Base-by-base conservation (phyloP, 35 echinoderm and acorn worm species). In the Eucidaris tribuloides region DNA sequence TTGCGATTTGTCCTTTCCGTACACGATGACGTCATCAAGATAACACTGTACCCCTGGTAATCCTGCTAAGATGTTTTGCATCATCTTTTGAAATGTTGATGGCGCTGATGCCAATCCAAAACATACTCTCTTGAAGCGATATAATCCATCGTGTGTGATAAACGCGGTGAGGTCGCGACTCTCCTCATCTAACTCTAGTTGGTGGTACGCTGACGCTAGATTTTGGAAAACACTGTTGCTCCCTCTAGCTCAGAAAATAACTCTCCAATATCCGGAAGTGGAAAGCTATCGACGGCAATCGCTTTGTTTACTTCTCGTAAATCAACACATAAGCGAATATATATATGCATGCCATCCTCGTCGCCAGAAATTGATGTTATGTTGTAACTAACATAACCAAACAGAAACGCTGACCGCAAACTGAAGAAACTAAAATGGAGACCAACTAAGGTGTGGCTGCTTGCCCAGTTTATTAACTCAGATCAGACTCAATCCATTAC, bases 21-120 rank as follows among this genome's bases (percentile, higher is more conserved):
- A 77, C 9, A 85, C 82, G 5, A 89, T 58, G 34, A 94, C 57
- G 56, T 94, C 91, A 80, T 94, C 91, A 18, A 93, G 79, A 70
- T 83, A 88, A 70, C 80, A 84, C 43, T 70, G 74, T 25, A 89
- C 82, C 3, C 81, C 91, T 46, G 57, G 56, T 44, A 89, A 42
- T 37, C 86, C 82, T 3, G 33, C 64, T 40, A 85, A 32, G 23
- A 89, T 66, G 29, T 44, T 79, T 46, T 54, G 62, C 80, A 89
- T 89, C 1, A 79, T 25, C 66, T 85, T 79, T 36, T 89, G 86
- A 49, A 94, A 94, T 4, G 44, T 79, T 15, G 81, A 54, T 48
- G 86, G 91, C 5, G 81, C 86, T 39, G 82, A 89, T 33, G 91
- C 85, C 52, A 89, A 76, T 5, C 91, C 85, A 44, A 88, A 89